Evolutionary conservation across 2,888 invertebrate genomes (phyloP).

Genomic region (Drosophila mercatorum): DNA sequence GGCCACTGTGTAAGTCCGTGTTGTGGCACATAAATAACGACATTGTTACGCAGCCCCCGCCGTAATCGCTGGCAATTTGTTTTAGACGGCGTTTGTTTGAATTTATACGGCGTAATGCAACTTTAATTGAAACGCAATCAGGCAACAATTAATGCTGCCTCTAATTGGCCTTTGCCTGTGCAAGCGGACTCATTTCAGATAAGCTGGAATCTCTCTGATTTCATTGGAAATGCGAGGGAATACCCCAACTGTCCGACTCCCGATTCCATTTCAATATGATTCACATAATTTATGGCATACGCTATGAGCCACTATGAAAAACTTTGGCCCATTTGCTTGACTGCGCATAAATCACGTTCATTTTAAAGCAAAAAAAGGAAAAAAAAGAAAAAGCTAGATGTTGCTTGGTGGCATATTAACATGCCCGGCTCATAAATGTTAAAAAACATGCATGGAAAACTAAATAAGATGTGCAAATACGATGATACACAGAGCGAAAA

Average conservation of each 20-base stretch:
- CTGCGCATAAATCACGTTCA: conserved; percentile 60
- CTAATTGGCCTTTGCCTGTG: conserved; percentile 46
- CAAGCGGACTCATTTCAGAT: conserved; percentile 33
- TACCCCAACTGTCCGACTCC: too few species aligned
- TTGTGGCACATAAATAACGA: conserved; percentile 41
- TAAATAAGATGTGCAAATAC: conserved; percentile 41
- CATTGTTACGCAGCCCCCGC: conserved; percentile 19
- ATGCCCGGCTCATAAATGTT: conserved; percentile 58
- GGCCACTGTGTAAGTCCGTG: conserved; percentile 9
- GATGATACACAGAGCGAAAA: not conserved
- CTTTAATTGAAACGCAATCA: conserved; percentile 71
- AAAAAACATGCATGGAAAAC: conserved; percentile 48
- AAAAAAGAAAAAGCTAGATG: conserved; percentile 2
- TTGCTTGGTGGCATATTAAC: conserved; percentile 59
- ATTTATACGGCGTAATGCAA: conserved; percentile 52
- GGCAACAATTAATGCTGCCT: conserved; percentile 32
- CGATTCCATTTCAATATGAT: too few species aligned
- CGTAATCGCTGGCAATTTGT: conserved; percentile 66
- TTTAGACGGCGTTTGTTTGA: conserved; percentile 58
- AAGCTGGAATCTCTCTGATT: not conserved
- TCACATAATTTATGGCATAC: not conserved
- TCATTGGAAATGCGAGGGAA: not conserved
- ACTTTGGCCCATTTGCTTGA: conserved; percentile 23
- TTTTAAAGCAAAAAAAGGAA: conserved; percentile 30
- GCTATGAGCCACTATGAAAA: not conserved